A percentile compares a stretch with the other conserved stretches of the same genome.
These are phyloP conservation scores for Erithacus rubecula DNA, from an alignment of 2,797 vertebrate species.

Conservation along the genomic window DNA sequence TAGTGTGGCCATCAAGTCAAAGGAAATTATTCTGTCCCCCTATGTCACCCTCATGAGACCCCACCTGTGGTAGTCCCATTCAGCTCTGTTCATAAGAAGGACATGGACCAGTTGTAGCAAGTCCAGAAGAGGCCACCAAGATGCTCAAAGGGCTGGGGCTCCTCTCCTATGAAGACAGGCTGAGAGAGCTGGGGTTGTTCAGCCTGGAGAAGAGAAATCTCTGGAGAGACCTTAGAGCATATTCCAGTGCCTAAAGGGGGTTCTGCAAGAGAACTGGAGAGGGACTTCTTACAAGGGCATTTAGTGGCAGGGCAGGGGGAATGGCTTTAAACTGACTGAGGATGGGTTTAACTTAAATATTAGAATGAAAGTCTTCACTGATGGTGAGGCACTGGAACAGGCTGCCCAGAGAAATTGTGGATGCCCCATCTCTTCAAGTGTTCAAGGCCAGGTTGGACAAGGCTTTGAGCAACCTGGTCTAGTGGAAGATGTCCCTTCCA, in stretches of 20 bases:
- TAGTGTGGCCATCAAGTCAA: background rate
- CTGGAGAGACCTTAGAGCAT: background rate
- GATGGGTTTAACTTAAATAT: background rate
- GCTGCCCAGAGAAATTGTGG: background rate
- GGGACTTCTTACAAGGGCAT: too few species aligned
- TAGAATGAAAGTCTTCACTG: background rate
- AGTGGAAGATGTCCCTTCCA: background rate
- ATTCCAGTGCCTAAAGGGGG: background rate
- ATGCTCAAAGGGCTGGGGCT: background rate
- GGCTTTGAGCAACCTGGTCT: background rate
- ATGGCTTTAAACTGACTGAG: background rate
- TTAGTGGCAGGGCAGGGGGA: background rate
- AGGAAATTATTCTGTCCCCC: background rate
- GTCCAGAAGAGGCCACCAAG: background rate
- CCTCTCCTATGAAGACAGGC: background rate
- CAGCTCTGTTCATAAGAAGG: background rate
- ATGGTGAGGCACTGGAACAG: background rate
- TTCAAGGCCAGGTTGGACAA: background rate
- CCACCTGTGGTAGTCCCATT: background rate
- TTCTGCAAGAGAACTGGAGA: background rate
- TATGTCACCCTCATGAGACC: background rate
- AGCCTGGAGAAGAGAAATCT: background rate
- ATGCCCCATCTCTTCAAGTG: background rate
- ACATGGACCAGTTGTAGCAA: background rate
- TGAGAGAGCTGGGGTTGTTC: background rate